Evolutionary conservation across 1,140 invertebrate species (phyloP), one percentile per base, ranked within the genome.

Genomic region (Octopus sinensis): DNA sequence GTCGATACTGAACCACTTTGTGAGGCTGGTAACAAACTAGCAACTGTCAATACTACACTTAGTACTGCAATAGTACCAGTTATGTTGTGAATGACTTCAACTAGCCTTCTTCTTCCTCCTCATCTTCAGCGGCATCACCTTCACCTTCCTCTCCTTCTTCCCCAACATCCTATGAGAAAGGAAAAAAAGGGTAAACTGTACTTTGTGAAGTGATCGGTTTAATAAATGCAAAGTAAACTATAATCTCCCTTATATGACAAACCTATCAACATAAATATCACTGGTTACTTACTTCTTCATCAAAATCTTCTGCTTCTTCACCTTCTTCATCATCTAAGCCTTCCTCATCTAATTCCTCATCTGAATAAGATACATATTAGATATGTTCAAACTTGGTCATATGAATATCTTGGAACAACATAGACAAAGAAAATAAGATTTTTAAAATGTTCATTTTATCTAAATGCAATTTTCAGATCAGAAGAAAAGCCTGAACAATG

Each of bases 61-160:
- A 52, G 76, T 77, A 77, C 68, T 17, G 68, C 68, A 73, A 73
- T 12, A 73, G 13, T 6, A 43, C n/a, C n/a, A 23, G 30, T 68
- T 54, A 62, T 71, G 79, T 54, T 51, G 54, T 51, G 30, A 23
- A n/a, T 53, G 10, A 5, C 53, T 9, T 43, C 56, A 23, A 68
- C 51, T 79, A 79, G 17, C 54, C 90, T 73, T 90, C 91, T 7
- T 90, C 89, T 56, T 87, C 88, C 75, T 89, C 88, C 51, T 84
- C 87, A 5, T 86, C 87, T n/a, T 87, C 87, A 43, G 84, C 87
- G 91, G 91, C 13, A 9, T 73, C 79, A 17, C 71, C 79, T 13
- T 73, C 79, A 54, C 51, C 79, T 12, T 79, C 87, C 13, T 87
- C 87, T 17, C 85, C 87, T 91, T 92, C 13, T 17, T 62, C 80